Conservation (phyloP, 2,888 invertebrate species). For the Torymus aiolomorphi region DNA sequence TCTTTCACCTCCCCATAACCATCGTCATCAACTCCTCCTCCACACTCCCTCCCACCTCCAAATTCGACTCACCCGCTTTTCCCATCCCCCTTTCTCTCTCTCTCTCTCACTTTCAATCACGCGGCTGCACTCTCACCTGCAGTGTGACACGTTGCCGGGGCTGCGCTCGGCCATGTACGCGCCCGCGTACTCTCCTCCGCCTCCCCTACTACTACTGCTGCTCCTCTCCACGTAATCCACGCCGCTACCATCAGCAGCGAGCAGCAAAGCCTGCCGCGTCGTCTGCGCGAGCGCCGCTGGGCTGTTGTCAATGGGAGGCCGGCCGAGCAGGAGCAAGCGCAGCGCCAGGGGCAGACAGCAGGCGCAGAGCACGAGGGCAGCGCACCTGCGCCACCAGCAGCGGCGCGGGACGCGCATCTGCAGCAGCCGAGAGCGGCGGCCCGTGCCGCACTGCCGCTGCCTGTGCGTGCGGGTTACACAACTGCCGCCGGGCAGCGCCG, state of each 20-base stretch:
- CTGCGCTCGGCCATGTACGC: slow-evolving; percentile 75
- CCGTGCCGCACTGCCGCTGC: slow-evolving; percentile 30
- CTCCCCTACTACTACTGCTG: background rate
- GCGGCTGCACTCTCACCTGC: slow-evolving; percentile 64
- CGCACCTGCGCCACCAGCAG: slow-evolving; percentile 63
- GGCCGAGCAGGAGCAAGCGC: slow-evolving; percentile 38
- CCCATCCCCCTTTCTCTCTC: no score
- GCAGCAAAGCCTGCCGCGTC: background rate
- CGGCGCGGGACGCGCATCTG: slow-evolving; percentile 31
- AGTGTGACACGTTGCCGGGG: slow-evolving; percentile 77
- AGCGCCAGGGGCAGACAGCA: slow-evolving; percentile 57
- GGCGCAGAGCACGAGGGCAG: slow-evolving; percentile 57
- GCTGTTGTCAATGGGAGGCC: background rate
- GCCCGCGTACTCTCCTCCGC: slow-evolving; percentile 68
- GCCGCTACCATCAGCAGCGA: background rate
- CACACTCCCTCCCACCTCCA: no score
- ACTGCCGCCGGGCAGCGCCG: slow-evolving; percentile 1
- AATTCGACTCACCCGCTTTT: no score
- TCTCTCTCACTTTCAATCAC: no score
- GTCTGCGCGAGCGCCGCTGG: background rate
- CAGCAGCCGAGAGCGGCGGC: slow-evolving; percentile 19
- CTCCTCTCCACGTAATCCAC: background rate
- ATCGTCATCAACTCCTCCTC: no score
- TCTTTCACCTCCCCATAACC: no score
- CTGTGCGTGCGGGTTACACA: background rate